These are phyloP conservation scores for Julus scandinavius DNA, from an alignment of 2,888 invertebrate species.

Conservation along the genomic window DNA sequence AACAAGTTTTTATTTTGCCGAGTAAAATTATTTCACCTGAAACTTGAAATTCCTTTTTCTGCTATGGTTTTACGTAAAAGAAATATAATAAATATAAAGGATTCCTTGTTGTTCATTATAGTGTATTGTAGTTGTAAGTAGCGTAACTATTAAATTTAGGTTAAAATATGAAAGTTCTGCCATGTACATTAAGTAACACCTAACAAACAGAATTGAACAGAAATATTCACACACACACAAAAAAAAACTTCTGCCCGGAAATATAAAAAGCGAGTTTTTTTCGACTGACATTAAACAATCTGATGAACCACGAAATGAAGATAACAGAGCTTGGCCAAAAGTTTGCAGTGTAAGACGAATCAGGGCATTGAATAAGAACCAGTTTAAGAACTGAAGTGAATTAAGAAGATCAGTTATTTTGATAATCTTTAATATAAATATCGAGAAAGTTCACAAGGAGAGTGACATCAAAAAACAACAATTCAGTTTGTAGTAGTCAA, in stretches of 20 bases:
- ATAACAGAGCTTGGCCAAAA: slow-evolving; percentile 36
- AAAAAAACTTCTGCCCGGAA: slow-evolving; percentile 20
- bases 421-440: slow-evolving; percentile 17
- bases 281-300: neutral
- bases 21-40: neutral
- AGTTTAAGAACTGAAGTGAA: slow-evolving; percentile 6
- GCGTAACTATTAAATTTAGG: too few relatives aligned
- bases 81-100: neutral
- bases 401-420: slow-evolving; percentile 13
- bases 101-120: neutral
- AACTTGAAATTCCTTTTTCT: neutral
- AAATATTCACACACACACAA: neutral
- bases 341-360: neutral
- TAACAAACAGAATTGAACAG: too few relatives aligned
- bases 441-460: neutral
- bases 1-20: neutral
- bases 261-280: neutral
- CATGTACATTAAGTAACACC: too few relatives aligned
- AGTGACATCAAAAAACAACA: neutral
- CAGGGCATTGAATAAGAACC: slow-evolving; percentile 21
- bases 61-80: neutral
- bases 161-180: too few relatives aligned
- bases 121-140: too few relatives aligned
- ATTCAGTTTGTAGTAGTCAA: slow-evolving; percentile 28
- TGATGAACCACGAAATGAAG: neutral